These are phyloP conservation scores for Chromobotia macracanthus DNA, from an alignment of 2,797 vertebrate genomes.

Conservation along the genomic window DNA sequence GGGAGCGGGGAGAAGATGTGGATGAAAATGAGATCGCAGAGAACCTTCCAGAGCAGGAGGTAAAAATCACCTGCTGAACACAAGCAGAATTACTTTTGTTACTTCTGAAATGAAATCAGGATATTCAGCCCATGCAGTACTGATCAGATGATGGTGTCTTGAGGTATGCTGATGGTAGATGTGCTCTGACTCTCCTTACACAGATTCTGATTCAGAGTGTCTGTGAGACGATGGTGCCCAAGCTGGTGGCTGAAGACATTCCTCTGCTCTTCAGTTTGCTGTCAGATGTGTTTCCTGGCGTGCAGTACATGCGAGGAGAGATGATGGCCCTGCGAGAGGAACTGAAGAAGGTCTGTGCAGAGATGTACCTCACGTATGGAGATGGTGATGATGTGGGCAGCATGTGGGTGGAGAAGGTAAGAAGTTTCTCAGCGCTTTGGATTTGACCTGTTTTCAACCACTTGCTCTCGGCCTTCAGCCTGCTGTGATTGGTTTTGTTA, in stretches of 20 bases:
- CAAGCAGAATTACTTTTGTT: not conserved
- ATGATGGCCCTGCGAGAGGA: conserved; percentile 97
- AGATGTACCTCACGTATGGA: conserved; percentile 98
- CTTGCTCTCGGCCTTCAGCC: no score
- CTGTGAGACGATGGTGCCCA: conserved; percentile 99
- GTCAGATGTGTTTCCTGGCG: conserved; percentile 96
- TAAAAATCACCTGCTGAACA: conserved; percentile 57
- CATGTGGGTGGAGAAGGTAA: conserved; percentile 99
- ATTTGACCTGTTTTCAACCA: not conserved
- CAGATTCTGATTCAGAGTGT: conserved; percentile 99
- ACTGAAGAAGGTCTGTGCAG: conserved; percentile 92
- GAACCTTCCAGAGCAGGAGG: conserved; percentile 97
- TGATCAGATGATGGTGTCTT: not conserved
- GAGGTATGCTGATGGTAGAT: no score
- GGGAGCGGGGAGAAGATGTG: conserved; percentile 90
- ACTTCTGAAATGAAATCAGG: not conserved
- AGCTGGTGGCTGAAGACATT: conserved; percentile 97
- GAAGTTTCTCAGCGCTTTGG: not conserved
- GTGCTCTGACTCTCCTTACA: not conserved
- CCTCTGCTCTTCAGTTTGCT: conserved; percentile 96
- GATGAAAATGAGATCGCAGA: conserved; percentile 97
- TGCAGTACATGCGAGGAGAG: conserved; percentile 93
- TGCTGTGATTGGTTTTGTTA: no score
- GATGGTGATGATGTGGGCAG: conserved; percentile 97
- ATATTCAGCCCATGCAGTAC: not conserved